Evolutionary conservation across 2,113 vertebrate genomes (phyloP), one percentile per base, ranked within the genome.

Genomic region (Elephas maximus): DNA sequence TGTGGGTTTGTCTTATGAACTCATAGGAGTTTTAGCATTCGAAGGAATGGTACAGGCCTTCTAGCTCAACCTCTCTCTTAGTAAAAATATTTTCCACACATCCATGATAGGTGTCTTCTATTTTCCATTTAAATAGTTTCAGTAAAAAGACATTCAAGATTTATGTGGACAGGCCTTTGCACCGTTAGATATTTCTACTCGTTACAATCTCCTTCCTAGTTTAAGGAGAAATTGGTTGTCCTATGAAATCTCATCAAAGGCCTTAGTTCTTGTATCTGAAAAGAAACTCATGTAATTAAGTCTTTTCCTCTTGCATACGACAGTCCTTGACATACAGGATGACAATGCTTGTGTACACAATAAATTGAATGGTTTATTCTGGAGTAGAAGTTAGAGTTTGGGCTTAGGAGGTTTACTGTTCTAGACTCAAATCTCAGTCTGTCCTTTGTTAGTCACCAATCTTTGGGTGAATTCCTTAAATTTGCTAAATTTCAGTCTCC

Each of bases 391-490:
- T 48, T 21, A 44, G 82, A 73, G 23, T 15, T 79, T 45, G 45
- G 37, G 11, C 30, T 57, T 62, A 51, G 17, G 30, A 37, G 83
- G 60, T 7, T 77, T 48, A 41, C 0, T 76, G 12, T 76, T 33
- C 51, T 92, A 5, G 24, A 81, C 9, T 81, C 51, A 30, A 41
- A 77, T 51, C 62, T 95, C 69, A 51, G n/a, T 65, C 80, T 89
- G n/a, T 41, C 57, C 23, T 88, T 71, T 51, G 21, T 63, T 67
- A 26, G 63, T 23, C 44, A 41, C 77, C 51, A 67, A 23, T 84
- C 41, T 90, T 74, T 71, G 57, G 26, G n/a, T 15, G 77, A 67
- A 23, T 80, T 95, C 71, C 71, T 97, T 80, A 65, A 63, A 69
- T 86, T 86, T 63, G 24, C 65, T 24, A 24, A 53, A 2, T 26